phyloP scores from a whole-genome alignment of 2,113 vertebrate species.

The Colius striatus region DNA sequence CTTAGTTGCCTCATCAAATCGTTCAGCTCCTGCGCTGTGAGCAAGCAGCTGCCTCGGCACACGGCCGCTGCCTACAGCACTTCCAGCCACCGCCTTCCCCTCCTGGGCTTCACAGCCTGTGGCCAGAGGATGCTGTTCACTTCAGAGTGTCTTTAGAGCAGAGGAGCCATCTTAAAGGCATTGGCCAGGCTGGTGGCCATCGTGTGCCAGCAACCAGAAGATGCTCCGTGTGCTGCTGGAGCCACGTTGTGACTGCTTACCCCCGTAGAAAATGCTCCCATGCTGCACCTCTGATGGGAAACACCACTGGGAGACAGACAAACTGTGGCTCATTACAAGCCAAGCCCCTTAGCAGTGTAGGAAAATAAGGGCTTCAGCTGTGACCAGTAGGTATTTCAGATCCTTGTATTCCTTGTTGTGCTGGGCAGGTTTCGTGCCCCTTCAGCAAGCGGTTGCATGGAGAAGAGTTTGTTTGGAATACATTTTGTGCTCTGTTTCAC shows the following conservation, averaged over 20 bases:
- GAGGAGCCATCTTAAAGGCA: not conserved
- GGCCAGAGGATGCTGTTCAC: not conserved
- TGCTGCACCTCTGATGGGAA: not conserved
- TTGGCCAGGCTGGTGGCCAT: not conserved
- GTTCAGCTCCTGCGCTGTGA: rapidly evolving
- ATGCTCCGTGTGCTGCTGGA: not conserved
- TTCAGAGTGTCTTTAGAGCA: not conserved
- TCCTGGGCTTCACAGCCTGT: not conserved
- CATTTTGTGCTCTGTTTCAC: constrained; percentile 61
- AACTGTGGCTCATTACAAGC: rapidly evolving
- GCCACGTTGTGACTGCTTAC: rapidly evolving
- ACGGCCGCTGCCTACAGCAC: rapidly evolving
- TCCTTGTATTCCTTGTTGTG: constrained; percentile 56
- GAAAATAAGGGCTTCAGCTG: constrained; percentile 14
- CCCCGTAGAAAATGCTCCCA: rapidly evolving
- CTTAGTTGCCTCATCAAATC: not conserved
- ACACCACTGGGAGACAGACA: not conserved
- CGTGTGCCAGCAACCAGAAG: not conserved
- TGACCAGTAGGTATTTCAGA: constrained; percentile 67
- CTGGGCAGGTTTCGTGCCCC: not conserved
- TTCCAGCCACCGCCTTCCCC: not conserved
- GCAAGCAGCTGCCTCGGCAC: rapidly evolving
- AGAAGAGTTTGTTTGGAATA: constrained; percentile 27
- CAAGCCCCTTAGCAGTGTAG: not conserved
- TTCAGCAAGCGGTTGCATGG: not conserved